Conservation (phyloP, 2,888 invertebrate species). For the Polymixis flavicincta region DNA sequence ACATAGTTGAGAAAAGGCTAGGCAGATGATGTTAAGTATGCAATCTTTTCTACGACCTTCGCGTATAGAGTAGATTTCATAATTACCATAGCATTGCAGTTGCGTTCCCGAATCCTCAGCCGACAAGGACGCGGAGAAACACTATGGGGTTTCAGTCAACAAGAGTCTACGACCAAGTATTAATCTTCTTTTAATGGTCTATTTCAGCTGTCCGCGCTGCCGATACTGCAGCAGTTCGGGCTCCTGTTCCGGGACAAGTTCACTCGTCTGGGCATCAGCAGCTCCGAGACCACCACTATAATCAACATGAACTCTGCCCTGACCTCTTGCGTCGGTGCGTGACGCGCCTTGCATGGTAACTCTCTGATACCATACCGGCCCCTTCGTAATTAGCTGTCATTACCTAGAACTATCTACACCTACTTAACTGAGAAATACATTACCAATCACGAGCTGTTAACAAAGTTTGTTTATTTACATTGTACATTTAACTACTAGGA, state of each 20-base stretch:
- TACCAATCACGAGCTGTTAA: slow-evolving; percentile 10
- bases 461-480: slow-evolving; percentile 45
- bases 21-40: no score
- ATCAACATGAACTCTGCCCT: slow-evolving; percentile 93
- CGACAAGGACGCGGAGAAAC: no score
- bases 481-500: slow-evolving; percentile 18
- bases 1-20: no score
- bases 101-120: not conserved
- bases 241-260: slow-evolving; percentile 93
- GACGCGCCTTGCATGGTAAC: slow-evolving; percentile 88
- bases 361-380: slow-evolving; percentile 81
- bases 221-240: slow-evolving; percentile 93
- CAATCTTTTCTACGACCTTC: not conserved
- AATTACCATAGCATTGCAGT: no score
- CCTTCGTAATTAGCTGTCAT: slow-evolving; percentile 61
- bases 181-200: slow-evolving; percentile 1
- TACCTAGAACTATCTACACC: slow-evolving; percentile 9
- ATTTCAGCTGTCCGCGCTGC: slow-evolving; percentile 92
- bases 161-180: not conserved
- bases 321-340: slow-evolving; percentile 93
- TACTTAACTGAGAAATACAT: slow-evolving; percentile 6
- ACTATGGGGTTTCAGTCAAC: not conserved
- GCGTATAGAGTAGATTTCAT: not conserved
- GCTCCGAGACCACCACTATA: slow-evolving; percentile 93
- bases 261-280: slow-evolving; percentile 90